phyloP scores from a whole-genome alignment of 2,113 vertebrate genomes.

The Cathartes aura region DNA sequence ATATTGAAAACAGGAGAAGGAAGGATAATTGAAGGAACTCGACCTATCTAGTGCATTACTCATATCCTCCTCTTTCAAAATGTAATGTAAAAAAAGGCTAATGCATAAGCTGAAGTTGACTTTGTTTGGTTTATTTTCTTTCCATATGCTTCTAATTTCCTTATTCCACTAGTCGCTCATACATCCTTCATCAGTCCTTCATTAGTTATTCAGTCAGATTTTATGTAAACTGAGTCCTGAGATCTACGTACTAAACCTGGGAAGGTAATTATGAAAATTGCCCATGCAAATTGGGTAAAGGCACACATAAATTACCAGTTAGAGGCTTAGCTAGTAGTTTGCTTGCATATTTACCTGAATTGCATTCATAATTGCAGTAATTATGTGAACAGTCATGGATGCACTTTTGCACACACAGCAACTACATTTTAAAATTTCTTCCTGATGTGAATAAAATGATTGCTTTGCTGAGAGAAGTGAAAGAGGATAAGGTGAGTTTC shows the following conservation, averaged over 20 bases:
- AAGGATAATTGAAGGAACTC: conserved; percentile 15
- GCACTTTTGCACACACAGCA: neutral
- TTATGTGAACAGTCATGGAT: conserved; percentile 31
- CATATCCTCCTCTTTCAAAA: neutral
- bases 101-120: neutral
- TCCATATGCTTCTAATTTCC: conserved; percentile 6
- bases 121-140: neutral
- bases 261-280: conserved; percentile 54
- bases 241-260: conserved; percentile 19
- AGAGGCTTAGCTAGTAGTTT: conserved; percentile 21
- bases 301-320: conserved; percentile 54
- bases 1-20: neutral
- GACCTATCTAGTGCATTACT: neutral
- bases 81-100: neutral
- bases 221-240: conserved; percentile 8
- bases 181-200: conserved; percentile 13
- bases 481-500: neutral
- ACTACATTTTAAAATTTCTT: neutral
- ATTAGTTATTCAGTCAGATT: conserved; percentile 15
- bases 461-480: neutral
- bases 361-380: conserved; percentile 52
- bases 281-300: conserved; percentile 45
- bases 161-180: neutral
- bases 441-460: neutral
- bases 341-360: conserved; percentile 41